A percentile compares a stretch with the other conserved stretches of the same genome.
phyloP scores from a whole-genome alignment of 92 coral and sea anemone species.

The Palythoa grandis region DNA sequence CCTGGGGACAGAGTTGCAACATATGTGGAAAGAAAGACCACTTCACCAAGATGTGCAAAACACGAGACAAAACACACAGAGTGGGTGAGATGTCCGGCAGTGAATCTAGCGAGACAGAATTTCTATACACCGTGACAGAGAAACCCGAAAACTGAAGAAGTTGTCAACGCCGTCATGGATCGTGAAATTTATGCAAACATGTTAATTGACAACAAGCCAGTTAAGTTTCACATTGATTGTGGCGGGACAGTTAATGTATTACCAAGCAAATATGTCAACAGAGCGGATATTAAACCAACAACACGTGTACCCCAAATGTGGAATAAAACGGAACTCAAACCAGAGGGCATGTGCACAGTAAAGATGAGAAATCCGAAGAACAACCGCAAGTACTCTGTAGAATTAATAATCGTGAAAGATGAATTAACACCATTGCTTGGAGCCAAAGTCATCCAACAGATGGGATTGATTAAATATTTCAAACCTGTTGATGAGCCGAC shows the following conservation, averaged over 20 bases:
- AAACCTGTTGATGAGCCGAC: constrained; percentile 38
- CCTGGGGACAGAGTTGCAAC: neutral
- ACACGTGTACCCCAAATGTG: constrained; percentile 54
- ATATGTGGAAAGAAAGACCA: neutral
- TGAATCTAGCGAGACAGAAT: neutral
- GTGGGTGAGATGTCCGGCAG: neutral
- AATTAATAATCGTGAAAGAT: constrained; percentile 53
- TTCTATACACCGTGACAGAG: neutral
- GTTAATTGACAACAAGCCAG: constrained; percentile 34
- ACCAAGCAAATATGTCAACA: constrained; percentile 43
- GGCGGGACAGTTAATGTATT: constrained; percentile 63
- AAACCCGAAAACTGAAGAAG: no score
- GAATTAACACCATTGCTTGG: constrained; percentile 61
- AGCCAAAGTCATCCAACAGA: constrained; percentile 42
- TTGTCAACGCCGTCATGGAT: neutral
- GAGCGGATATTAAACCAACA: constrained; percentile 48
- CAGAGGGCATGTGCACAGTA: constrained; percentile 54
- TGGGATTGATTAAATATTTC: constrained; percentile 49
- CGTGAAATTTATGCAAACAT: constrained; percentile 40
- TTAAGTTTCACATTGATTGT: constrained; percentile 65
- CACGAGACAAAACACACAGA: neutral
- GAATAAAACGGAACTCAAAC: constrained; percentile 54
- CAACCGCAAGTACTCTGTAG: constrained; percentile 49
- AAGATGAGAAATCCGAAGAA: constrained; percentile 57
- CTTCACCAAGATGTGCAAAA: neutral